phyloP scores from a whole-genome alignment of 2,113 vertebrate species.

The Trogon surrucura region DNA sequence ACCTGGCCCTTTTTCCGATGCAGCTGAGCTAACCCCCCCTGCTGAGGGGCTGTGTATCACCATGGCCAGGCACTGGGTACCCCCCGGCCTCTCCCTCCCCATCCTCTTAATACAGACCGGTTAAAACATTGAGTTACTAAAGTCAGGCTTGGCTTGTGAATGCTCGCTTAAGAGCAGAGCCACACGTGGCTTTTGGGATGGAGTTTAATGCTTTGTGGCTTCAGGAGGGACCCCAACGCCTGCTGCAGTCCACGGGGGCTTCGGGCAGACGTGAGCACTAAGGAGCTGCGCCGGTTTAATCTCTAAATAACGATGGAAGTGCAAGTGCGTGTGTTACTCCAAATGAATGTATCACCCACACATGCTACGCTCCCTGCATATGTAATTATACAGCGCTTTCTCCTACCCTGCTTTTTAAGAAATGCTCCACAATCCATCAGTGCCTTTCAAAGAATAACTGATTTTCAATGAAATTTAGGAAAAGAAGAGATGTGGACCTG shows the following conservation, averaged over 20 bases:
- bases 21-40: not conserved
- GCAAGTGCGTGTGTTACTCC: slow-evolving; percentile 25
- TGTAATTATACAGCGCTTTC: slow-evolving; percentile 10
- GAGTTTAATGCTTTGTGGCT: not conserved
- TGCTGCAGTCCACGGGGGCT: not conserved
- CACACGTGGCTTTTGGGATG: not conserved
- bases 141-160: not conserved
- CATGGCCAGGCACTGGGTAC: accelerated
- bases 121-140: not conserved
- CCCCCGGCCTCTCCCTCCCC: not conserved
- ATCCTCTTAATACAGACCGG: not conserved
- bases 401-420: slow-evolving; percentile 13
- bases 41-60: not conserved
- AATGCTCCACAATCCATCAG: not conserved
- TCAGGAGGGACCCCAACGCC: not conserved
- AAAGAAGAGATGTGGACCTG: not conserved
- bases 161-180: not conserved
- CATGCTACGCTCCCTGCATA: not conserved
- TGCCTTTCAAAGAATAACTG: not conserved
- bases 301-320: slow-evolving; percentile 50
- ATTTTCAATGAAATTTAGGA: not conserved
- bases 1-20: slow-evolving; percentile 3
- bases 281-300: slow-evolving; percentile 4
- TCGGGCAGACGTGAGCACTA: not conserved
- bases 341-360: slow-evolving; percentile 43